phyloP scores from a whole-genome alignment of 2,797 vertebrate genomes.

The Schizothorax lantsangensis region DNA sequence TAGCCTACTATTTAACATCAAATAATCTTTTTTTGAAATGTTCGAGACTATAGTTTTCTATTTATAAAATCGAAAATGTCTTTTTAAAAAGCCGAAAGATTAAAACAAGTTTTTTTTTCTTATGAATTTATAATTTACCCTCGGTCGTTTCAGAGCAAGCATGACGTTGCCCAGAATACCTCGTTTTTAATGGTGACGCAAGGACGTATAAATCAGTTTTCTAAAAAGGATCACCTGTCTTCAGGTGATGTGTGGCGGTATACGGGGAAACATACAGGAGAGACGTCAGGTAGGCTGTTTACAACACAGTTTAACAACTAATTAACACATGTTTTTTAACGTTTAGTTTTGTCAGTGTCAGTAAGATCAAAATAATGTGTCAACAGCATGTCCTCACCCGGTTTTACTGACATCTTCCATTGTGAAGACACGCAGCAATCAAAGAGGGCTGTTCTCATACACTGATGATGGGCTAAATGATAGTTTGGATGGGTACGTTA shows the following conservation, averaged over 20 bases:
- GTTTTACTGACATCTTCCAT: conserved; percentile 51
- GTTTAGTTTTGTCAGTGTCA: background rate
- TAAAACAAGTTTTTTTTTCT: background rate
- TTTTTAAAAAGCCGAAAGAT: background rate
- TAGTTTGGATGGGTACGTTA: conserved; percentile 65
- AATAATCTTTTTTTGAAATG: background rate
- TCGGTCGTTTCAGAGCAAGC: background rate
- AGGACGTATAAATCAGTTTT: conserved; percentile 37
- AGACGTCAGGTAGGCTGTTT: conserved; percentile 28
- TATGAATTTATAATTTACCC: background rate
- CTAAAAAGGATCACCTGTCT: conserved; percentile 45
- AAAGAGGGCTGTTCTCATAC: conserved; percentile 48
- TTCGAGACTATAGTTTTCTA: background rate
- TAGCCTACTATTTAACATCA: background rate
- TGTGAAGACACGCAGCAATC: conserved; percentile 46
- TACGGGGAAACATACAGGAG: background rate
- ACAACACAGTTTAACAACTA: background rate
- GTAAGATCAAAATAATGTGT: background rate
- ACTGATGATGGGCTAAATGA: conserved; percentile 64
- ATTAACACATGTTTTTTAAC: background rate
- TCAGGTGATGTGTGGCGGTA: conserved; percentile 5
- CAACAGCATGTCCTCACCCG: conserved; percentile 64
- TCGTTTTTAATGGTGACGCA: conserved; percentile 49
- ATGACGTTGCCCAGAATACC: conserved; percentile 43
- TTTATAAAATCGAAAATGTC: background rate